Conservation (phyloP, 2,113 vertebrate species). For the Myotis davidii region DNA sequence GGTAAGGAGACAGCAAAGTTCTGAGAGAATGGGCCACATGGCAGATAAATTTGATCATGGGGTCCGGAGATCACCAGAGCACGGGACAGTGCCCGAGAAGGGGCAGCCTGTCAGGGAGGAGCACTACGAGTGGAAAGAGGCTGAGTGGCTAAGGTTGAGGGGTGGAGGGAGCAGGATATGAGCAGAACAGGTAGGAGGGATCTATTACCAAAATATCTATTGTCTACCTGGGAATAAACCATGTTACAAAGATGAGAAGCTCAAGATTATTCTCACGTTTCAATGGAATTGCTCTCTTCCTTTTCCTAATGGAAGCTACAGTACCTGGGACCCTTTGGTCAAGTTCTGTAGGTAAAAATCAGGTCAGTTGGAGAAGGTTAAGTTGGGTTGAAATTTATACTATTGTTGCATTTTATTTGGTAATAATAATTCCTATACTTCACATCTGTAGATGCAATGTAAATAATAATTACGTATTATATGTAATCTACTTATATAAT, state of each 20-base stretch:
- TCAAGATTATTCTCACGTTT: not conserved
- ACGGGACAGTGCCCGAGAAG: not conserved
- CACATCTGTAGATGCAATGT: not conserved
- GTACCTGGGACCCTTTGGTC: not conserved
- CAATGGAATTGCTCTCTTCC: not conserved
- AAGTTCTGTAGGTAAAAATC: not conserved
- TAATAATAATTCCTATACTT: constrained; percentile 36
- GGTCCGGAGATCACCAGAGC: not conserved
- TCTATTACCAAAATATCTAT: not conserved
- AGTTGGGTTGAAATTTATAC: not conserved
- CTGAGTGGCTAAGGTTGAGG: not conserved
- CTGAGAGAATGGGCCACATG: not conserved
- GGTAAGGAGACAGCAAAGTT: not conserved
- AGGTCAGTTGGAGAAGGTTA: not conserved
- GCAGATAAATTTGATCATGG: not conserved
- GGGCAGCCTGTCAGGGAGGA: not conserved
- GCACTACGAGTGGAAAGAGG: not conserved
- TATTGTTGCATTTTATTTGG: not conserved
- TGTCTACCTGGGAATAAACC: not conserved
- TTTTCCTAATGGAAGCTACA: not conserved
- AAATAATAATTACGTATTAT: not conserved
- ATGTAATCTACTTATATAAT: not conserved
- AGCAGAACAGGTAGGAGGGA: not conserved
- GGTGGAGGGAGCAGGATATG: not conserved
- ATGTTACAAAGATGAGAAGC: not conserved